A percentile compares a stretch with the other conserved stretches of the same genome.
Evolutionary conservation across 2,113 vertebrate species (phyloP).

Genomic region (Microcebus murinus): DNA sequence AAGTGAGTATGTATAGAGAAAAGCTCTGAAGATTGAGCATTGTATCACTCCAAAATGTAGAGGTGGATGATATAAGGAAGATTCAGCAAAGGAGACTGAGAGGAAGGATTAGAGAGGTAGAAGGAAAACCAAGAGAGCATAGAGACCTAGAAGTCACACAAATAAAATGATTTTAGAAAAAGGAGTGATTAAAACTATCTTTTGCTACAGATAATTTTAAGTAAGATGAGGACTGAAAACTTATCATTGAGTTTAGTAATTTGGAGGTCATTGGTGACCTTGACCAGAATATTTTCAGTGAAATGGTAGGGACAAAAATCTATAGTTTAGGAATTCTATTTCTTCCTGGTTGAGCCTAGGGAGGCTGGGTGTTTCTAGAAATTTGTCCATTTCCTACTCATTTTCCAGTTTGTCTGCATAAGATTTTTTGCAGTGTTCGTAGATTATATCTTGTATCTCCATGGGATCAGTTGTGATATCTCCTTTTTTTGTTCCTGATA

Average conservation of each 20-base stretch:
- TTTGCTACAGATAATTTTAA: not conserved
- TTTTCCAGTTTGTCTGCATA: too few relatives aligned
- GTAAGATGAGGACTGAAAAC: not conserved
- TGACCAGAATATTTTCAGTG: not conserved
- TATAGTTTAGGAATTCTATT: not conserved
- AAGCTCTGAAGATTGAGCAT: not conserved
- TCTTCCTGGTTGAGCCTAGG: too few relatives aligned
- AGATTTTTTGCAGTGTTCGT: too few relatives aligned
- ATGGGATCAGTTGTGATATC: too few relatives aligned
- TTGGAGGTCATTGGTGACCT: not conserved
- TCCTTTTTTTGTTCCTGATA: too few relatives aligned
- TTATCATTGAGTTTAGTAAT: not conserved
- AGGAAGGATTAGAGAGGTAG: not conserved
- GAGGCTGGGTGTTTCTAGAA: too few relatives aligned
- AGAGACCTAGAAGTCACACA: not conserved
- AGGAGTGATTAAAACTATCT: not conserved
- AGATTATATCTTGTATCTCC: too few relatives aligned
- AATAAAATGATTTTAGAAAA: not conserved
- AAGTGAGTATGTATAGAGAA: not conserved
- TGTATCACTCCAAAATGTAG: not conserved
- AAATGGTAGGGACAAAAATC: not conserved
- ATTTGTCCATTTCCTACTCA: too few relatives aligned
- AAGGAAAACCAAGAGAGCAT: not conserved
- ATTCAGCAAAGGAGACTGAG: not conserved
- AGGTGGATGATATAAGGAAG: not conserved